phyloP scores from a whole-genome alignment of 2,888 invertebrate species.

The Andrena chrysosceles region DNA sequence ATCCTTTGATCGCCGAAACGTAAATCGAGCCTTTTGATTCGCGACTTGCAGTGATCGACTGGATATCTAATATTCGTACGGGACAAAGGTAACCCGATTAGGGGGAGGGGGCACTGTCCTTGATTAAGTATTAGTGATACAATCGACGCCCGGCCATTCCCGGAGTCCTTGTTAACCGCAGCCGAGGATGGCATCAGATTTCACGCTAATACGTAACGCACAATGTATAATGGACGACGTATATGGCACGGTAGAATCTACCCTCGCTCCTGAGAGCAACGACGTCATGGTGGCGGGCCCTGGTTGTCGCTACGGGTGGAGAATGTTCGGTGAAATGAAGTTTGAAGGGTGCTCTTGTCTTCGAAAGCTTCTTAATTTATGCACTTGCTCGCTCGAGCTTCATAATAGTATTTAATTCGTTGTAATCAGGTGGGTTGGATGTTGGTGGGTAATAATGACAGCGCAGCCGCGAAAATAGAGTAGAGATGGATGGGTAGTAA shows the following conservation, averaged over 20 bases:
- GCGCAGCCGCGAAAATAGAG: not conserved
- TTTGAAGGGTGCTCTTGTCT: not conserved
- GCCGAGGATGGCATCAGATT: slow-evolving; percentile 58
- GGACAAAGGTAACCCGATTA: slow-evolving; percentile 66
- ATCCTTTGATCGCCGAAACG: slow-evolving; percentile 7
- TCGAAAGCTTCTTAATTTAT: not conserved
- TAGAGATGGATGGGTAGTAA: too few relatives aligned
- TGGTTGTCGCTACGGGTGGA: not conserved
- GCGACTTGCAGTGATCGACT: slow-evolving; percentile 46
- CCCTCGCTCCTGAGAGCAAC: not conserved
- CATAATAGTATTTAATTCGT: not conserved
- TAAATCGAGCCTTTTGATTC: slow-evolving; percentile 45
- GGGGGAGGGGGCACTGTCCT: slow-evolving; percentile 55
- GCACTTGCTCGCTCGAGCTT: not conserved
- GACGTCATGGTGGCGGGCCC: slow-evolving; percentile 11
- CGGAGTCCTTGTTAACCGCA: slow-evolving; percentile 67
- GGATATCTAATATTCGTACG: slow-evolving; percentile 54
- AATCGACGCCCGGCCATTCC: slow-evolving; percentile 66
- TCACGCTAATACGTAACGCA: slow-evolving; percentile 59
- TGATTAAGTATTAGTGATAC: slow-evolving; percentile 72
- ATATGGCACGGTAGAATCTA: not conserved
- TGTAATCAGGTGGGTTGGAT: not conserved
- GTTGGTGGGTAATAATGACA: not conserved
- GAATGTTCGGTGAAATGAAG: slow-evolving; percentile 15
- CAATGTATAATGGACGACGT: slow-evolving; percentile 29